phyloP scores from a whole-genome alignment of 2,113 vertebrate genomes.

The Seriola quinqueradiata region DNA sequence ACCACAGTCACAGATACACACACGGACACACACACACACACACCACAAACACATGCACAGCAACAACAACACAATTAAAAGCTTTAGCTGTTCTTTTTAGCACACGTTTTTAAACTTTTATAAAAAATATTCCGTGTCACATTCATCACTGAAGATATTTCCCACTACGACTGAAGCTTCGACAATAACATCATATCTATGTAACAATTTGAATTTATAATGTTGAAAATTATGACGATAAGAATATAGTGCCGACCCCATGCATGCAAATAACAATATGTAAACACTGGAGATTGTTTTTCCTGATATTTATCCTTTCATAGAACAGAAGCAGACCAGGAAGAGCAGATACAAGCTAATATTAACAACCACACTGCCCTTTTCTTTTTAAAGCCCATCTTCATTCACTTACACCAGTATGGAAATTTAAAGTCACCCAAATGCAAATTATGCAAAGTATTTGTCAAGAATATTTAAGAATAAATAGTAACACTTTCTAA shows the following conservation, averaged over 20 bases:
- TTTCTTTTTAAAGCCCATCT: too few species aligned
- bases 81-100: background rate
- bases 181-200: background rate
- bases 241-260: background rate
- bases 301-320: background rate
- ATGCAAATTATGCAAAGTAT: too few species aligned
- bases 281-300: conserved; percentile 5
- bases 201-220: background rate
- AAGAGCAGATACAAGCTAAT: too few species aligned
- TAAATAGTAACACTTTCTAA: too few species aligned
- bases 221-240: background rate
- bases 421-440: too few species aligned
- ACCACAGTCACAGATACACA: background rate
- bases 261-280: conserved; percentile 19
- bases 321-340: background rate
- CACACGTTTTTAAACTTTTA: conserved; percentile 27
- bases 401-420: too few species aligned
- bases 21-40: background rate
- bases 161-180: background rate
- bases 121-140: conserved; percentile 44
- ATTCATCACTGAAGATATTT: background rate
- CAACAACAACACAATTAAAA: too few species aligned
- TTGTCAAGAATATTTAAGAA: too few species aligned
- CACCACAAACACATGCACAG: background rate
- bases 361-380: background rate